These are phyloP conservation scores for Cryptocephalus moraei DNA, from an alignment of 2,888 invertebrate genomes.

Conservation along the genomic window DNA sequence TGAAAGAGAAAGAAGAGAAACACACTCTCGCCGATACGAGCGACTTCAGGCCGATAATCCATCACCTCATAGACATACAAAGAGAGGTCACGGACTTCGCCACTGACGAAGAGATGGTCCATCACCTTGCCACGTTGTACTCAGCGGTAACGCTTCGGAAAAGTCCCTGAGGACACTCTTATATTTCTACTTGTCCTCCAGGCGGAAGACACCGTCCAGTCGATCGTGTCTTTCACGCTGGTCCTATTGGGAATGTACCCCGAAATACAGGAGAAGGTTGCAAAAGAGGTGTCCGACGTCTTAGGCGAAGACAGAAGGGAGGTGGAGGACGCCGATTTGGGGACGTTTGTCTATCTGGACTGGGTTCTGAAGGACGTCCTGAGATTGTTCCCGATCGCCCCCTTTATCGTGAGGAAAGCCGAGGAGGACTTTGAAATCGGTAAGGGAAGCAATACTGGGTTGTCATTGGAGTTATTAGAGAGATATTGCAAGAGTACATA, in stretches of 20 bases:
- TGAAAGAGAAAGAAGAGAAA: background rate
- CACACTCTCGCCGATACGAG: background rate
- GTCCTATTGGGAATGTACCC: slow-evolving; percentile 27
- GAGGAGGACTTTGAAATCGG: slow-evolving; percentile 20
- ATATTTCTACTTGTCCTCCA: slow-evolving; percentile 11
- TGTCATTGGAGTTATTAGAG: background rate
- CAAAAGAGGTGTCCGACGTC: slow-evolving; percentile 13
- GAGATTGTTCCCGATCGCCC: slow-evolving; percentile 26
- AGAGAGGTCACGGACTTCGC: slow-evolving; percentile 16
- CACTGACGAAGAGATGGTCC: slow-evolving; percentile 19
- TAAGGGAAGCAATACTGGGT: slow-evolving; percentile 1
- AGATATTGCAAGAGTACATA: no score
- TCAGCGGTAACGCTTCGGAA: slow-evolving; percentile 22
- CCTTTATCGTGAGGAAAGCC: slow-evolving; percentile 22
- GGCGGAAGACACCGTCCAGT: slow-evolving; percentile 26
- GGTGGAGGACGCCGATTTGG: slow-evolving; percentile 14
- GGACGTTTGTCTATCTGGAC: slow-evolving; percentile 21
- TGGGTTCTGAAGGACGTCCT: slow-evolving; percentile 28
- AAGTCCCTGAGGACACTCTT: no score
- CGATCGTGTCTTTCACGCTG: slow-evolving; percentile 16
- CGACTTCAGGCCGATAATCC: slow-evolving; percentile 13
- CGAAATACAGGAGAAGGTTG: slow-evolving; percentile 19
- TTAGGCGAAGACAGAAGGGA: slow-evolving; percentile 11
- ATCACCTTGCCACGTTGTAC: slow-evolving; percentile 22
- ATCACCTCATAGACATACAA: slow-evolving; percentile 18